Conservation (phyloP, 64 coral and sea anemone genomes). For the Exaiptasia diaphana region DNA sequence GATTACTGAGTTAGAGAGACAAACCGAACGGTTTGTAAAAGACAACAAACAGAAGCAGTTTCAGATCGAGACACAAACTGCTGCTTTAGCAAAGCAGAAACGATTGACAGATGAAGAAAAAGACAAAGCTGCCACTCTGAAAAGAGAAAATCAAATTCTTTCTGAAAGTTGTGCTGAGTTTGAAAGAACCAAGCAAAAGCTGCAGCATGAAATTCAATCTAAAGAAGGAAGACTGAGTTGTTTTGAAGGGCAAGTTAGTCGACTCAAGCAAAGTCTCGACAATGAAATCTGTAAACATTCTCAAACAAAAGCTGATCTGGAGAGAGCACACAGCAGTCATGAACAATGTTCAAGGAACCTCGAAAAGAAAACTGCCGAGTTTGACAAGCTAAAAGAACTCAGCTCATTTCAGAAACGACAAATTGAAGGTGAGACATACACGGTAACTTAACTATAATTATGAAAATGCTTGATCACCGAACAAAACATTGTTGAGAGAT, state of each 20-base stretch:
- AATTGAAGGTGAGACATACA: constrained; percentile 52
- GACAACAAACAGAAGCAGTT: constrained; percentile 81
- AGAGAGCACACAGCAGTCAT: constrained; percentile 59
- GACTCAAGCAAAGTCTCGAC: constrained; percentile 62
- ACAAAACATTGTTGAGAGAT: too few species aligned
- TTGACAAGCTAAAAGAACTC: constrained; percentile 48
- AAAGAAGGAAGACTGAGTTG: constrained; percentile 72
- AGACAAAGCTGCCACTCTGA: constrained; percentile 19
- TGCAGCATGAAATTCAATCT: constrained; percentile 67
- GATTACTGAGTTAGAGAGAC: constrained; percentile 70
- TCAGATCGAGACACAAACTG: constrained; percentile 76
- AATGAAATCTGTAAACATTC: constrained; percentile 22
- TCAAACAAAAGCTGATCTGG: constrained; percentile 66
- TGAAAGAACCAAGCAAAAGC: constrained; percentile 63
- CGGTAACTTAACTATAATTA: too few species aligned
- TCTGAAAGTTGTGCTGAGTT: constrained; percentile 68
- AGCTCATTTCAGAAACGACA: constrained; percentile 62
- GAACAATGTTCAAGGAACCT: constrained; percentile 48
- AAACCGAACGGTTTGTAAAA: constrained; percentile 69
- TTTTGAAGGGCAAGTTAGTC: constrained; percentile 66
- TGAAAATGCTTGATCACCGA: too few species aligned
- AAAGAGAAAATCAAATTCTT: constrained; percentile 69
- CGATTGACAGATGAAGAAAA: constrained; percentile 71
- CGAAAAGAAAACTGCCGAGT: constrained; percentile 64
- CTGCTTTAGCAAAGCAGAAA: constrained; percentile 87